Evolutionary conservation across 2,888 invertebrate species (phyloP).

Genomic region (Pristionchus japonicus): DNA sequence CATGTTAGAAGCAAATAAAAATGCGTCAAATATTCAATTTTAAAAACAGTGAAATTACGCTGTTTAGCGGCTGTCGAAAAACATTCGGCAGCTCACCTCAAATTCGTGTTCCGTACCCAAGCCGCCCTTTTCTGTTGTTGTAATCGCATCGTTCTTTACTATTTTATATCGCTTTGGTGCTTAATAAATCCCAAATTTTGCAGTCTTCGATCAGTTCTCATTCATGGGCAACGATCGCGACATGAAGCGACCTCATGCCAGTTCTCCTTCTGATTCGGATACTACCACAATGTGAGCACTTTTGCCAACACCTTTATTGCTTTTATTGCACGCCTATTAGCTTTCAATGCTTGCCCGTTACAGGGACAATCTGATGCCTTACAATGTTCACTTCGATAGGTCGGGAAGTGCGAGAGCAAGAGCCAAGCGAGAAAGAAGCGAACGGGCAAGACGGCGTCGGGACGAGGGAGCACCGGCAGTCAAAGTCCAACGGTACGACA

Average conservation of each 20-base stretch:
- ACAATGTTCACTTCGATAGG: too few relatives aligned
- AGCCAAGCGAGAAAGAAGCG: conserved; percentile 55
- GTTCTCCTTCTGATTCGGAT: neutral
- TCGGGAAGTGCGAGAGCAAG: conserved; percentile 56
- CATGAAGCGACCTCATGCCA: neutral
- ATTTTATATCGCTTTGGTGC: neutral
- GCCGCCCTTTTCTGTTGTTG: conserved; percentile 9
- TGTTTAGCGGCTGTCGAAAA: neutral
- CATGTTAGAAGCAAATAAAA: neutral
- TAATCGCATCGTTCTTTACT: neutral
- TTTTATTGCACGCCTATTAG: neutral
- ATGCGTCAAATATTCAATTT: neutral
- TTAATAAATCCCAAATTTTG: neutral
- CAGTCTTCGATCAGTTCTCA: neutral
- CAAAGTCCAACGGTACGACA: neutral
- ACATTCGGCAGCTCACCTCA: neutral
- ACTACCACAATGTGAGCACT: neutral
- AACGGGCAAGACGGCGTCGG: conserved; percentile 55
- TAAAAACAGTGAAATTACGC: neutral
- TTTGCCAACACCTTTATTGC: neutral
- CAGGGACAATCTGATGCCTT: neutral
- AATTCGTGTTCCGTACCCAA: conserved; percentile 8
- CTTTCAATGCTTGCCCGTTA: neutral
- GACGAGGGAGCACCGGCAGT: conserved; percentile 42
- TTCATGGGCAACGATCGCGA: conserved; percentile 38